These are phyloP conservation scores for Asteroscopus sphinx DNA, from an alignment of 2,888 invertebrate genomes.

Conservation along the genomic window DNA sequence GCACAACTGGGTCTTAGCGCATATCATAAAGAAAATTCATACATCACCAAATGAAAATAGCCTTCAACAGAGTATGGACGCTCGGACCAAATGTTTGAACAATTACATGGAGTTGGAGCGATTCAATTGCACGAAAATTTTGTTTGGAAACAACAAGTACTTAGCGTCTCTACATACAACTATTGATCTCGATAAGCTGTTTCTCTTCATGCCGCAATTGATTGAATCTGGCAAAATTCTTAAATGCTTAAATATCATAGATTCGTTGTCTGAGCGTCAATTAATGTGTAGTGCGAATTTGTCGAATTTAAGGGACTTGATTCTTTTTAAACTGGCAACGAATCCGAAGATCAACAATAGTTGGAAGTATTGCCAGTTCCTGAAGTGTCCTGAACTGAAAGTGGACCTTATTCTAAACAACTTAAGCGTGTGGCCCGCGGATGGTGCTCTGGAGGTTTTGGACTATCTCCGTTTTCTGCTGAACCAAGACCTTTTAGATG, in stretches of 20 bases:
- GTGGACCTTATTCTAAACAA: slow-evolving; percentile 88
- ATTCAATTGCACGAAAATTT: slow-evolving; percentile 85
- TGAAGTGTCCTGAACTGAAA: slow-evolving; percentile 86
- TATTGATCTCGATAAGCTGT: slow-evolving; percentile 86
- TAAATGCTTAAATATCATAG: slow-evolving; percentile 87
- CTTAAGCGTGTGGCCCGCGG: slow-evolving; percentile 88
- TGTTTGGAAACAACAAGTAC: slow-evolving; percentile 90
- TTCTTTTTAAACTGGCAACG: slow-evolving; percentile 90
- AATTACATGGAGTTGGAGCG: slow-evolving; percentile 90
- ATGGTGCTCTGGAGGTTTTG: slow-evolving; percentile 87
- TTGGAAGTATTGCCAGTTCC: slow-evolving; percentile 87
- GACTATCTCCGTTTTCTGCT: slow-evolving; percentile 84
- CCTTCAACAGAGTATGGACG: slow-evolving; percentile 87
- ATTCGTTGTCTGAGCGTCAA: slow-evolving; percentile 90
- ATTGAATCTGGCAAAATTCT: slow-evolving; percentile 83
- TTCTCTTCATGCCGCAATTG: slow-evolving; percentile 84
- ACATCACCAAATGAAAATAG: slow-evolving; percentile 85
- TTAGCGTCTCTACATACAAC: slow-evolving; percentile 90
- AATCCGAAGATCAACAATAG: slow-evolving; percentile 82
- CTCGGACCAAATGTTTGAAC: slow-evolving; percentile 90
- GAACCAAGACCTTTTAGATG: slow-evolving; percentile 79
- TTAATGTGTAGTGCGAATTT: slow-evolving; percentile 86
- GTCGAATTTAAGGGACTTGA: slow-evolving; percentile 88
- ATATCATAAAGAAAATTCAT: slow-evolving; percentile 92
- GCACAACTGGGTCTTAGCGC: slow-evolving; percentile 92